phyloP scores from a whole-genome alignment of 1,140 invertebrate species.

The Steinernema khuongi region DNA sequence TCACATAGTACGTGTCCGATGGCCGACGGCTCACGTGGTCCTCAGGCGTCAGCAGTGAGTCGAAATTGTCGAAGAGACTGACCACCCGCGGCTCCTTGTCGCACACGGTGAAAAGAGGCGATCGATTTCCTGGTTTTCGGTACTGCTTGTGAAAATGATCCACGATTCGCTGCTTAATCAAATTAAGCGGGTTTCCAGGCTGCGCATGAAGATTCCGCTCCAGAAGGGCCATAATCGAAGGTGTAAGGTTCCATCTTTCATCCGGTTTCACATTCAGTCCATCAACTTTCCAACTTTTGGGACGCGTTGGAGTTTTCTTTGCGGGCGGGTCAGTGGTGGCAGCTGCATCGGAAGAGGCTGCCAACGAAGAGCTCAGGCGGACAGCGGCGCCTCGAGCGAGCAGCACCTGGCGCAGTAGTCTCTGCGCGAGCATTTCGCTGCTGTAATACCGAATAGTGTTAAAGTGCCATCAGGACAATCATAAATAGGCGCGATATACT shows the following conservation, averaged over 20 bases:
- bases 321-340: background rate
- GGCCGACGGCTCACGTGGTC: slow-evolving; percentile 54
- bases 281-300: background rate
- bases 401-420: slow-evolving; percentile 4
- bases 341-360: background rate
- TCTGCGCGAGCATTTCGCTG: slow-evolving; percentile 10
- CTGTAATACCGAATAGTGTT: background rate
- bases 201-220: slow-evolving; percentile 1
- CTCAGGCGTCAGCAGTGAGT: slow-evolving; percentile 50
- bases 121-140: slow-evolving; percentile 47
- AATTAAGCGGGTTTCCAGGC: slow-evolving; percentile 45
- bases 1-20: slow-evolving; percentile 58
- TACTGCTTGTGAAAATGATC: slow-evolving; percentile 41
- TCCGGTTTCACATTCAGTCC: background rate
- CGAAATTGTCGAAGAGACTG: slow-evolving; percentile 53
- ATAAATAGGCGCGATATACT: too few relatives aligned
- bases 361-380: background rate
- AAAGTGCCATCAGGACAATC: background rate
- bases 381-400: background rate
- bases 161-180: slow-evolving; percentile 50
- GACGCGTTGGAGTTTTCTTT: background rate
- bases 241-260: background rate
- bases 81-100: slow-evolving; percentile 52
- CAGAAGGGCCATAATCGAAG: background rate
- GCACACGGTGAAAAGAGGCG: slow-evolving; percentile 52